A percentile compares a stretch with the other conserved stretches of the same genome.
Conservation (phyloP, 2,888 invertebrate species). For the Metopia argyrocephala region DNA sequence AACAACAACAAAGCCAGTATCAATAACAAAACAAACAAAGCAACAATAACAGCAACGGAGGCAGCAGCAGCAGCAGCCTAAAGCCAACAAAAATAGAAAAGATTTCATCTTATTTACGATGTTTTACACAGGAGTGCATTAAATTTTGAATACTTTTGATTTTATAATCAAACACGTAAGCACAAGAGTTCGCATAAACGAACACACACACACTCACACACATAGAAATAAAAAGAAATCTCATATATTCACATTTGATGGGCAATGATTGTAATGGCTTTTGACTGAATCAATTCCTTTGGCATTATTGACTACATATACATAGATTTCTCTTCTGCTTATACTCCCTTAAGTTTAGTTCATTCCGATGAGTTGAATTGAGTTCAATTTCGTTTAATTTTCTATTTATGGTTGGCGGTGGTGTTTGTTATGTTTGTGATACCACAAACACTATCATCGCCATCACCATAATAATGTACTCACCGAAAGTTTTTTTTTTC, state of each 20-base stretch:
- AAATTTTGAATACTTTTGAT: conserved; percentile 64
- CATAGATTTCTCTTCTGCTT: conserved; percentile 15
- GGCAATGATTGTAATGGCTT: conserved; percentile 63
- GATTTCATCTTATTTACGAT: conserved; percentile 63
- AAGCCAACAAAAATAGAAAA: conserved; percentile 38
- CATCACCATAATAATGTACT: conserved; percentile 59
- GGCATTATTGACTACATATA: conserved; percentile 53
- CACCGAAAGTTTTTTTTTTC: conserved; percentile 47
- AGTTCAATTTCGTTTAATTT: not conserved
- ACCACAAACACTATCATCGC: conserved; percentile 62
- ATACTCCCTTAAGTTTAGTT: conserved; percentile 19
- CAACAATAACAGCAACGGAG: conserved; percentile 24
- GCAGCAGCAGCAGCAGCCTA: too few species aligned
- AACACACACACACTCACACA: not conserved
- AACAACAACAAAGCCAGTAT: not conserved
- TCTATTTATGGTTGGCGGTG: conserved; percentile 32
- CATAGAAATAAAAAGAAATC: not conserved
- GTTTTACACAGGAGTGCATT: conserved; percentile 66
- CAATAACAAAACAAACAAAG: not conserved
- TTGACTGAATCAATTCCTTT: conserved; percentile 65
- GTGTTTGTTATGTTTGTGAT: conserved; percentile 39
- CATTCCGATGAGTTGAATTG: conserved; percentile 4
- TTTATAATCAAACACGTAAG: conserved; percentile 49
- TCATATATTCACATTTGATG: conserved; percentile 59
- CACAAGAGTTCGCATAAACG: not conserved